Percentiles rank a stretch among this genome's conserved stretches.
Evolutionary conservation across 2,797 vertebrate genomes (phyloP).

Genomic region (Pangasius djambal): DNA sequence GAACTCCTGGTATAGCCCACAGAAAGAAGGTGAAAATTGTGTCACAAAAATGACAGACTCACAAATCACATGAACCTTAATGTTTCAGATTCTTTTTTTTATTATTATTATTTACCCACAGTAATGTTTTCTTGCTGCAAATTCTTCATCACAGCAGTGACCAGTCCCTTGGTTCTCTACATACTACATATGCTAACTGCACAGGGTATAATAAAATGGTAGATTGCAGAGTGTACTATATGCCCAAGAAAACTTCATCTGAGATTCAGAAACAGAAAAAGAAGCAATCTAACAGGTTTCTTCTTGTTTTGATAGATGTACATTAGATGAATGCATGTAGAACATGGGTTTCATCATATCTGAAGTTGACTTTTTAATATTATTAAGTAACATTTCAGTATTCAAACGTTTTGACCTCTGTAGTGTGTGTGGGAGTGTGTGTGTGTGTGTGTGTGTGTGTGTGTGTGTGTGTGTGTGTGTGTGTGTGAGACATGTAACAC

Average conservation of each 20-base stretch:
- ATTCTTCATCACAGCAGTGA: neutral
- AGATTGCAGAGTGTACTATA: neutral
- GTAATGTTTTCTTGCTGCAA: neutral
- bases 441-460: neutral
- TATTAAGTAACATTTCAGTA: neutral
- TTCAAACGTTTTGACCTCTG: neutral
- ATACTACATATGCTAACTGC: neutral
- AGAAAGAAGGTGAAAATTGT: neutral
- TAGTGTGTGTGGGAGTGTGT: conserved; percentile 5
- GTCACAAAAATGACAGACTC: neutral
- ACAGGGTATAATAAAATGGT: neutral
- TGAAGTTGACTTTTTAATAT: neutral
- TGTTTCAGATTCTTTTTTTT: neutral
- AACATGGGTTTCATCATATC: neutral
- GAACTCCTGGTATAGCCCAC: neutral
- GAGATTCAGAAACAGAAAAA: neutral
- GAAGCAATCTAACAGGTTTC: neutral
- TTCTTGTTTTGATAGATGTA: neutral
- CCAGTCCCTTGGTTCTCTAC: neutral
- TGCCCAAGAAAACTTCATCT: neutral
- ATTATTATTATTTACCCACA: neutral
- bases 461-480: conserved; percentile 11
- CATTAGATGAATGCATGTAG: neutral
- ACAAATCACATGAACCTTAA: neutral
- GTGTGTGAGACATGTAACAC: conserved; percentile 56